A percentile compares a stretch with the other conserved stretches of the same genome.
phyloP scores from a whole-genome alignment of 92 coral and sea anemone genomes.

The Parazoanthus darwini region DNA sequence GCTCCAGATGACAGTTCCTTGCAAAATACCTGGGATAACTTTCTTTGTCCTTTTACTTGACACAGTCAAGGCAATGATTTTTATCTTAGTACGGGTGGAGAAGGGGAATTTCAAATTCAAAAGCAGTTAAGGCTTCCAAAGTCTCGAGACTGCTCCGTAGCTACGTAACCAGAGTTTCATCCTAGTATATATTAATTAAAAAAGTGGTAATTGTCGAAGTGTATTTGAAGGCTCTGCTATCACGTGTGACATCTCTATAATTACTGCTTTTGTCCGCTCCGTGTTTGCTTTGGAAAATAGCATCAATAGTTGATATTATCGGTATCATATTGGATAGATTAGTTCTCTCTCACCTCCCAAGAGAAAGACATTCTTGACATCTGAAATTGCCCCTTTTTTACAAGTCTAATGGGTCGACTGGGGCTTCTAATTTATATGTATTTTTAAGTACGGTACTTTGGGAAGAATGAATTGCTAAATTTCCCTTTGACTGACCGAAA shows the following conservation, averaged over 20 bases:
- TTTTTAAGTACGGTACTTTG: slow-evolving; percentile 13
- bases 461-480: background rate
- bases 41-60: background rate
- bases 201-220: slow-evolving; percentile 31
- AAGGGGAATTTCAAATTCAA: slow-evolving; percentile 13
- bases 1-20: slow-evolving; percentile 9
- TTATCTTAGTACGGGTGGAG: background rate
- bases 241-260: slow-evolving; percentile 27
- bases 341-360: background rate
- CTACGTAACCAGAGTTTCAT: slow-evolving; percentile 10
- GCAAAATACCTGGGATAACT: background rate
- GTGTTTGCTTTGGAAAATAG: slow-evolving; percentile 40
- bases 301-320: slow-evolving; percentile 37
- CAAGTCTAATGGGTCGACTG: background rate
- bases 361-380: background rate
- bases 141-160: background rate
- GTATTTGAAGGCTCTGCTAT: slow-evolving; percentile 27
- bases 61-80: background rate
- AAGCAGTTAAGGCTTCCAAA: slow-evolving; percentile 22
- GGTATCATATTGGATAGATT: slow-evolving; percentile 35
- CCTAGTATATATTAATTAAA: slow-evolving; percentile 33
- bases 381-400: background rate
- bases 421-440: background rate
- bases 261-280: slow-evolving; percentile 22
- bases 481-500: background rate